Evolutionary conservation across 23 tunicate genomes (phyloP), one percentile per base, ranked within the genome.

Genomic region (Diplosoma virens): DNA sequence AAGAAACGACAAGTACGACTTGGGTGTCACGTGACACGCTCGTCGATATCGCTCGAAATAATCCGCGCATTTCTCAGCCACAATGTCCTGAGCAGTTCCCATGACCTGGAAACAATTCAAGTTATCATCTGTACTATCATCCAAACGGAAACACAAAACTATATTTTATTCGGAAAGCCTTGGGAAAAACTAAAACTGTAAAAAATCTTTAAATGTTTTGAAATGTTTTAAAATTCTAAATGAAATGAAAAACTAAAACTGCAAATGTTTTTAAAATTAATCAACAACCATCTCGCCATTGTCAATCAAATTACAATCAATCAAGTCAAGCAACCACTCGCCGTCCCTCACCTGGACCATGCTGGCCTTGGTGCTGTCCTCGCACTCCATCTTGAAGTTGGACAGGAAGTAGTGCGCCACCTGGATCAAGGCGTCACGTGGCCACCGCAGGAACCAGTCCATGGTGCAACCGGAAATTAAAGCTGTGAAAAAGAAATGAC

Each of bases 401-500:
- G 82, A 67, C 67, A 94, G 79, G 69, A 94, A 94, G 55, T 84
- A 84, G 47, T 84, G 82, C 0, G 99, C 99, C 34, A 94, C 99
- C 58, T 94, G 99, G 0, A 94, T 79, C 32, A 94, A 76, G 16
- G 99, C 99, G 25, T 94, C 99, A 1, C 86, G 72, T 7, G 99
- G 99, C 99, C 99, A 94, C 1, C 99, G 67, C 21, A 94, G 82
- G 81, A 94, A 94, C 99, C 99, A 94, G 72, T 94, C 99, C 99
- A 94, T 94, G n/a, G 99, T 94, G 77, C 99, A 94, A 18, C 99
- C 99, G 32, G 99, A 94, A n/a, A 94, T 87, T 25, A 94, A 58
- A 75, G 97, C 97, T 92, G 80, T 25, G 33, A 50, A 34, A 67
- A 35, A 56, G 6, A 56, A 4, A 41, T 41, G 50, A 41, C 14